Evolutionary conservation across 2,113 vertebrate genomes (phyloP).

Genomic region (Sorex fumeus): DNA sequence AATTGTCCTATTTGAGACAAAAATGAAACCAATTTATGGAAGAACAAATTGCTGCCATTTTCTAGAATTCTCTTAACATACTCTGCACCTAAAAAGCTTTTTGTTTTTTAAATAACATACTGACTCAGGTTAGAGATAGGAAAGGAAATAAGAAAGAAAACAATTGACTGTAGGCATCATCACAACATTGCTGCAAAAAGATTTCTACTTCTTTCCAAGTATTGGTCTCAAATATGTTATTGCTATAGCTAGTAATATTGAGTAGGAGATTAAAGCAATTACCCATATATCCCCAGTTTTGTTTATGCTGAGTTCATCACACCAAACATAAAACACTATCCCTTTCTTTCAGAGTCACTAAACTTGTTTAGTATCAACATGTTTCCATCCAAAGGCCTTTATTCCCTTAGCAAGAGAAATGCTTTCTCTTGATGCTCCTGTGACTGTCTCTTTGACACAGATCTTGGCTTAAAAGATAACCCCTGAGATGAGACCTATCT

Average conservation of each 20-base stretch:
- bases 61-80: slow-evolving; percentile 47
- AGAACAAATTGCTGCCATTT: slow-evolving; percentile 52
- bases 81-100: background rate
- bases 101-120: background rate
- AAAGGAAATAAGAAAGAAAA: slow-evolving; percentile 19
- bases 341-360: background rate
- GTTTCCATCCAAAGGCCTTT: background rate
- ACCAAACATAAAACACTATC: background rate
- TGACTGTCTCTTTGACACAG: background rate
- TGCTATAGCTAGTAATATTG: background rate
- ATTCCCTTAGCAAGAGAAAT: background rate
- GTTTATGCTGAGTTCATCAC: slow-evolving; percentile 42
- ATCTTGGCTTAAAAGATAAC: background rate
- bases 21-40: slow-evolving; percentile 6
- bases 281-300: background rate
- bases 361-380: background rate
- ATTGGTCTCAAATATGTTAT: background rate
- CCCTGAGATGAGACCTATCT: background rate
- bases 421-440: background rate
- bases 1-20: slow-evolving; percentile 40
- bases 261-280: background rate
- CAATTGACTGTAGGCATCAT: background rate
- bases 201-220: background rate
- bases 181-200: background rate
- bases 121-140: background rate